These are phyloP conservation scores for Neodiprion pinetum DNA, from an alignment of 1,140 invertebrate genomes.

Conservation along the genomic window DNA sequence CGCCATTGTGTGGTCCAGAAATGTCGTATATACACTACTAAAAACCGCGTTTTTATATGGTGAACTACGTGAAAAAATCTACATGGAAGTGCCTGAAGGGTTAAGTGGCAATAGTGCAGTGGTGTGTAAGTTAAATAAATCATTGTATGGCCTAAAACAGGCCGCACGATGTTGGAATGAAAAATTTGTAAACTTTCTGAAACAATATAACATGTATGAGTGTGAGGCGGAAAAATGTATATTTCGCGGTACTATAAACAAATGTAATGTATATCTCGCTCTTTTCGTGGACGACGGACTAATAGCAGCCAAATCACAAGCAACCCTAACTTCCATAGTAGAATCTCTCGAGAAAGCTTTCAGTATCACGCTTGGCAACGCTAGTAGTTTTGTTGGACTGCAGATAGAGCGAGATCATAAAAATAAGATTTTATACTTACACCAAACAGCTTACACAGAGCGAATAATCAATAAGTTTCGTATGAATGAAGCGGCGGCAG, in stretches of 20 bases:
- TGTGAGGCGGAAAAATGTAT: conserved; percentile 23
- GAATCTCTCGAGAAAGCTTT: conserved; percentile 18
- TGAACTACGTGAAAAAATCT: conserved; percentile 44
- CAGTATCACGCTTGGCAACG: conserved; percentile 20
- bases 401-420: conserved; percentile 34
- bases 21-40: conserved; percentile 29
- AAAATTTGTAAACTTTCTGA: conserved; percentile 25
- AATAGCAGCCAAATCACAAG: conserved; percentile 11
- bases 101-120: conserved; percentile 31
- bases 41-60: conserved; percentile 51
- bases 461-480: conserved; percentile 26
- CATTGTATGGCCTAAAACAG: conserved; percentile 56
- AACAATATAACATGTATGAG: not conserved
- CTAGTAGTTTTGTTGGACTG: conserved; percentile 41
- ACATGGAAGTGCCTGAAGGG: conserved; percentile 47
- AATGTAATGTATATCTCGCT: conserved; percentile 16
- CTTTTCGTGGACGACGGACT: conserved; percentile 29
- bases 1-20: too few species aligned
- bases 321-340: conserved; percentile 15
- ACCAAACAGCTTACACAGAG: conserved; percentile 24
- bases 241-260: conserved; percentile 12
- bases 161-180: conserved; percentile 50
- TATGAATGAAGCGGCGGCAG: conserved; percentile 24
- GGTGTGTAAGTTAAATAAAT: conserved; percentile 44
- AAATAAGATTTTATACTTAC: conserved; percentile 26